Conservation (phyloP, 2,113 vertebrate genomes). For the Rhea americana region DNA sequence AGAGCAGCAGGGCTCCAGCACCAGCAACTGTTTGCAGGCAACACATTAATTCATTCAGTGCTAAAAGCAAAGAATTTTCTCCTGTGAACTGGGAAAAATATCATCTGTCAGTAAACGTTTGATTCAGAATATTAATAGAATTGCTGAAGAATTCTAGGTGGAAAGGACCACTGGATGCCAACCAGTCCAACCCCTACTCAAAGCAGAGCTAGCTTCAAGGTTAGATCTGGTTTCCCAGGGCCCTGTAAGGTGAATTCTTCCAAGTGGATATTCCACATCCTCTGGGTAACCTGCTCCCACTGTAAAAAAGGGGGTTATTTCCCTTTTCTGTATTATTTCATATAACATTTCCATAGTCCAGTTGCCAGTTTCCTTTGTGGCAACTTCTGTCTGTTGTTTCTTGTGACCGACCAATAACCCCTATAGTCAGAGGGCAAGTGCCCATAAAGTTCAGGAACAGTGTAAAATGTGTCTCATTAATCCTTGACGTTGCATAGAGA, state of each 20-base stretch:
- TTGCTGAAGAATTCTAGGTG: background rate
- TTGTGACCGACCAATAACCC: too few relatives aligned
- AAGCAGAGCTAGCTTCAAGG: background rate
- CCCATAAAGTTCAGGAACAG: too few relatives aligned
- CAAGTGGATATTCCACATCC: background rate
- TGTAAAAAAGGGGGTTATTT: too few relatives aligned
- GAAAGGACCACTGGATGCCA: background rate
- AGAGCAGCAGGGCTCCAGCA: rapidly evolving
- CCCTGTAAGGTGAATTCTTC: background rate
- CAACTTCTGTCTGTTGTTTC: too few relatives aligned
- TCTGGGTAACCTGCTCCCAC: background rate
- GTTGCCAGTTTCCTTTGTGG: too few relatives aligned
- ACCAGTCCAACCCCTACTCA: rapidly evolving
- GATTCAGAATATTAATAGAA: background rate
- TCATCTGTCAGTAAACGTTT: background rate
- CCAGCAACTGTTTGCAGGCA: background rate
- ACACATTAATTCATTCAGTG: background rate
- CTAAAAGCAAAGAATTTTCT: background rate
- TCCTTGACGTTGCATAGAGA: too few relatives aligned
- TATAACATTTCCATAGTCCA: too few relatives aligned
- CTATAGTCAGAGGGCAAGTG: too few relatives aligned
- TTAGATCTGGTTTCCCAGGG: background rate
- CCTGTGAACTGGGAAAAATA: background rate
- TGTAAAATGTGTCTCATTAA: too few relatives aligned
- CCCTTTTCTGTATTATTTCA: too few relatives aligned